Evolutionary conservation across 2,113 vertebrate genomes (phyloP).

Genomic region (Xenopus borealis): DNA sequence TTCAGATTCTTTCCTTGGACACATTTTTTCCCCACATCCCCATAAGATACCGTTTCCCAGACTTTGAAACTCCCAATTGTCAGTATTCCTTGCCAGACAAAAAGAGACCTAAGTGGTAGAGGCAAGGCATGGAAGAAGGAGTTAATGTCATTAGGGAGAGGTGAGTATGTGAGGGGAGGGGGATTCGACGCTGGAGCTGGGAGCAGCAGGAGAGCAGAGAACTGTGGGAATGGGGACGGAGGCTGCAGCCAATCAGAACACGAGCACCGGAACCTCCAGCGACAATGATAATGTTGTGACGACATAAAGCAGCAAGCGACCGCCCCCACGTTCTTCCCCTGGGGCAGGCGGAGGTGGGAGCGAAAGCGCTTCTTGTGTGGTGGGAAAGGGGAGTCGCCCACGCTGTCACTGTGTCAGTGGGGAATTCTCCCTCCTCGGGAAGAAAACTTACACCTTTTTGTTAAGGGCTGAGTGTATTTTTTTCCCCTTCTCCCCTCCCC

Average conservation of each 20-base stretch:
- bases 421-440: constrained; percentile 35
- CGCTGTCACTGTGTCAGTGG: constrained; percentile 23
- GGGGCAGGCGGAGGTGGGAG: constrained; percentile 3
- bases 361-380: constrained; percentile 38
- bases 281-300: constrained; percentile 33
- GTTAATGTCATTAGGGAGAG: constrained; percentile 11
- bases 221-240: constrained; percentile 12
- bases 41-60: no score
- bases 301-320: constrained; percentile 14
- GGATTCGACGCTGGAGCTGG: background rate
- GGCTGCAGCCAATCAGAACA: constrained; percentile 19
- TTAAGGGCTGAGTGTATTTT: background rate
- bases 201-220: constrained; percentile 6
- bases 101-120: no score
- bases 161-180: background rate
- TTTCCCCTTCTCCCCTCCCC: constrained; percentile 21
- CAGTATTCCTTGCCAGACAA: no score
- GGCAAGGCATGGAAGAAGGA: background rate
- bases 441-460: constrained; percentile 27
- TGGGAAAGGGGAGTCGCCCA: constrained; percentile 23
- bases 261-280: constrained; percentile 22
- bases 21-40: no score
- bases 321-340: constrained; percentile 4
- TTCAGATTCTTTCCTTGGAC: no score
- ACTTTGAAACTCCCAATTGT: no score